Conservation (phyloP, 2,888 invertebrate genomes). For the Lasioglossum figueresi region DNA sequence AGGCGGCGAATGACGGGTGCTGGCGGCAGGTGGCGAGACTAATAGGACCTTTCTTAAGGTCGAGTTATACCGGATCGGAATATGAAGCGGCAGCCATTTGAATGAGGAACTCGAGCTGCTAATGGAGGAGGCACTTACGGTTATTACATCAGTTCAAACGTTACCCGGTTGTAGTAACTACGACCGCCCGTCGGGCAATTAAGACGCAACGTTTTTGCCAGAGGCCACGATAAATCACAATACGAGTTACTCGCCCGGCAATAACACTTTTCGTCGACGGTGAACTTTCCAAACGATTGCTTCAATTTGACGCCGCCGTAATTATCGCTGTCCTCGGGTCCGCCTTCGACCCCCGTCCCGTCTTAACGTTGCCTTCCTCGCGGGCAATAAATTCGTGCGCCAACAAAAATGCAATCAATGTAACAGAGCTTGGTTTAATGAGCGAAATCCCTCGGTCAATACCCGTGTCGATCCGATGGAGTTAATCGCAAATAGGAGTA, state of each 20-base stretch:
- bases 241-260: slow-evolving; percentile 31
- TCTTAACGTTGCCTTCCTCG: slow-evolving; percentile 7
- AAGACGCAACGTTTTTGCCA: slow-evolving; percentile 51
- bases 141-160: slow-evolving; percentile 68
- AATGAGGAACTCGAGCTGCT: slow-evolving; percentile 67
- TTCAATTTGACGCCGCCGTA: slow-evolving; percentile 8
- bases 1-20: slow-evolving; percentile 53
- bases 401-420: slow-evolving; percentile 5
- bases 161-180: slow-evolving; percentile 30
- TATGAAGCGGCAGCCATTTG: slow-evolving; percentile 67
- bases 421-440: slow-evolving; percentile 4
- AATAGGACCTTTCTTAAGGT: slow-evolving; percentile 71
- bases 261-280: slow-evolving; percentile 47
- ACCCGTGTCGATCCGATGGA: neutral
- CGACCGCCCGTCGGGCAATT: slow-evolving; percentile 48
- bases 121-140: slow-evolving; percentile 69
- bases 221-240: slow-evolving; percentile 40
- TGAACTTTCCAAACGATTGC: slow-evolving; percentile 54
- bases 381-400: slow-evolving; percentile 23
- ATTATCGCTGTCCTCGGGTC: slow-evolving; percentile 20
- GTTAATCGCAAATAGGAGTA: neutral
- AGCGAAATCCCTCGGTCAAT: neutral
- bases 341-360: neutral
- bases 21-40: slow-evolving; percentile 69
- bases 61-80: slow-evolving; percentile 65